Evolutionary conservation across 2,113 vertebrate species (phyloP).

Genomic region (Plotosus lineatus): DNA sequence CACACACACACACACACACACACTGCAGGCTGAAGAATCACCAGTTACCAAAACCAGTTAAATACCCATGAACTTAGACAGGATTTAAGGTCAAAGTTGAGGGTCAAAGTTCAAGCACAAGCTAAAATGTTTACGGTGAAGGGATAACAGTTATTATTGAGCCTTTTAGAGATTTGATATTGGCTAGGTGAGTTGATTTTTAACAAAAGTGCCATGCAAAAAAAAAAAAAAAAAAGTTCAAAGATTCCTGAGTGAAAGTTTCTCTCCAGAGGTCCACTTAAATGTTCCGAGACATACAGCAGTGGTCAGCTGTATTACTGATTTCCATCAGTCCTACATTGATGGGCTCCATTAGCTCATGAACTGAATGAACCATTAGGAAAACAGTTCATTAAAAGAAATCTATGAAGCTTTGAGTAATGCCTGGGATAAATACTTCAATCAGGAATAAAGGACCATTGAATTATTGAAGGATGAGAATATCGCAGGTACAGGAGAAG

Average conservation of each 20-base stretch:
- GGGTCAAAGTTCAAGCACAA: no score
- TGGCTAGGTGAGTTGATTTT: no score
- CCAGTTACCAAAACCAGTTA: no score
- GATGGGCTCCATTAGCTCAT: slow-evolving; percentile 51
- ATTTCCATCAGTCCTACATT: slow-evolving; percentile 54
- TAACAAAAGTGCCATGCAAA: background rate
- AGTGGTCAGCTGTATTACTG: slow-evolving; percentile 65
- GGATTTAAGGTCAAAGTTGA: no score
- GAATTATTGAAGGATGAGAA: background rate
- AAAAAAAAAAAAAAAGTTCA: background rate
- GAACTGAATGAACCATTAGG: slow-evolving; percentile 37
- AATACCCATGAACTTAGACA: no score
- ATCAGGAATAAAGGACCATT: slow-evolving; percentile 35
- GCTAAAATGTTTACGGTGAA: no score
- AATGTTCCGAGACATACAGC: slow-evolving; percentile 55
- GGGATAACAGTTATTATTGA: no score
- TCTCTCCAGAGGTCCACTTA: slow-evolving; percentile 57
- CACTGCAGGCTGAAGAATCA: no score
- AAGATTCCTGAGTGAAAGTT: background rate
- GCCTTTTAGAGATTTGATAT: no score
- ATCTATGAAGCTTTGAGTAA: slow-evolving; percentile 19
- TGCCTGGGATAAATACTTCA: slow-evolving; percentile 51
- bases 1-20: no score
- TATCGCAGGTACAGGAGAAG: background rate
- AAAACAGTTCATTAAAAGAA: slow-evolving; percentile 69